Conservation (phyloP, 2,888 invertebrate genomes). For the Ctena decussata region DNA sequence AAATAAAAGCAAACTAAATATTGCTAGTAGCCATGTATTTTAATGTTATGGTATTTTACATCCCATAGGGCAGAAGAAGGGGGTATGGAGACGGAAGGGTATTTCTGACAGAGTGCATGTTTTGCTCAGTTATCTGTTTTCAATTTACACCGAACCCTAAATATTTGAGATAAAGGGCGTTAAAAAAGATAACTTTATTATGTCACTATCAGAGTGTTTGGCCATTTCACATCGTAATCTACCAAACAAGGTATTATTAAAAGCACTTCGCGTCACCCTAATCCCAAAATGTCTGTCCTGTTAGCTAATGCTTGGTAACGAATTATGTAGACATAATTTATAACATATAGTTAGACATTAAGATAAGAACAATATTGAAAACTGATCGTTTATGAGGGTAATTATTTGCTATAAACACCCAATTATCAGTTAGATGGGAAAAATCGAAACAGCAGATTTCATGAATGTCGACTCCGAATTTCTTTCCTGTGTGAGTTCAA, state of each 20-base stretch:
- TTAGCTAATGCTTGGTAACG: neutral
- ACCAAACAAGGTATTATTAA: neutral
- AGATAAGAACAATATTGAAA: conserved; percentile 16
- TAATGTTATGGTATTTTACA: no score
- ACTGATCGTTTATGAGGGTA: neutral
- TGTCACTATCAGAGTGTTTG: neutral
- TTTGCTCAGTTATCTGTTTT: no score
- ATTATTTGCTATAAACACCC: neutral
- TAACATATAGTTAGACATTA: conserved; percentile 2
- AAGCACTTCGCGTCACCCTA: neutral
- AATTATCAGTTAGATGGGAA: neutral
- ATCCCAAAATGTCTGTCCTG: neutral
- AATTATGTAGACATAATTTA: conserved; percentile 6
- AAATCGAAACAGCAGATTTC: neutral
- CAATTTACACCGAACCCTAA: no score
- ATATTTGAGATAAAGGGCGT: no score
- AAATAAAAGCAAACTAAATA: no score
- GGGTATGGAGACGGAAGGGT: no score
- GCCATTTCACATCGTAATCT: neutral
- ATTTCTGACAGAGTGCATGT: no score
- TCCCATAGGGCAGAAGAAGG: no score
- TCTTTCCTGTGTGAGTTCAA: no score
- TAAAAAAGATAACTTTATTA: neutral
- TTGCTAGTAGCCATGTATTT: no score
- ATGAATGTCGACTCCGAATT: no score